Conservation (phyloP, 1,140 invertebrate genomes). For the Episyrphus balteatus region DNA sequence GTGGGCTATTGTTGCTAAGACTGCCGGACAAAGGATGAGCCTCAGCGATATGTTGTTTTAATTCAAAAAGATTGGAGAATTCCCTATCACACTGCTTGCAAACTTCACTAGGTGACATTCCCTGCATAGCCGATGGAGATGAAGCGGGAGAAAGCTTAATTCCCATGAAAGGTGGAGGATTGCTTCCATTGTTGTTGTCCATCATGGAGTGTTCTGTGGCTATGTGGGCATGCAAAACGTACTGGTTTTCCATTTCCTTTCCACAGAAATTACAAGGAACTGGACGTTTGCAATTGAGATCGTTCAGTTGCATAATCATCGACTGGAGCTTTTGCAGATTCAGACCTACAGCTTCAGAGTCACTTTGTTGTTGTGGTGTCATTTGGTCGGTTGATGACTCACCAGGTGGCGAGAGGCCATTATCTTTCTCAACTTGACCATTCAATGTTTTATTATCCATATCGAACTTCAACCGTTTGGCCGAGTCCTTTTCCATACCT, state of each 20-base stretch:
- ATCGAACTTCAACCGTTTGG: constrained; percentile 10
- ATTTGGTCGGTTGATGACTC: constrained; percentile 6
- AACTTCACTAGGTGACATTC: constrained; percentile 19
- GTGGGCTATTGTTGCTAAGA: constrained; percentile 15
- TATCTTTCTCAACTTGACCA: neutral
- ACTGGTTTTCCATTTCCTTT: constrained; percentile 49
- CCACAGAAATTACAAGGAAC: constrained; percentile 47
- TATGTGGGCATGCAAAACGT: constrained; percentile 47
- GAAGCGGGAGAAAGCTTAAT: constrained; percentile 18
- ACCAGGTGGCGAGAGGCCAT: constrained; percentile 15
- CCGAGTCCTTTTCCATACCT: constrained; percentile 7
- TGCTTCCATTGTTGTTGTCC: constrained; percentile 15
- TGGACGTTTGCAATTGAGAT: constrained; percentile 50
- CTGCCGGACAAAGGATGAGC: constrained; percentile 36
- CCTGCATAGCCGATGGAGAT: constrained; percentile 16
- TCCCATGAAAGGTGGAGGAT: constrained; percentile 8
- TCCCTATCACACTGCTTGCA: constrained; percentile 50
- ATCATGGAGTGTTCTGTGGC: constrained; percentile 42
- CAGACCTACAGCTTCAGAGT: constrained; percentile 53
- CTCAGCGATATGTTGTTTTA: constrained; percentile 48
- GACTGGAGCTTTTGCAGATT: constrained; percentile 80
- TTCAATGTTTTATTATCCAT: neutral
- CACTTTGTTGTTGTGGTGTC: constrained; percentile 16
- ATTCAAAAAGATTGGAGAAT: constrained; percentile 40
- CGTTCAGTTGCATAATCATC: constrained; percentile 83